Evolutionary conservation across 2,888 invertebrate species (phyloP).

Genomic region (Hetaerina titia): DNA sequence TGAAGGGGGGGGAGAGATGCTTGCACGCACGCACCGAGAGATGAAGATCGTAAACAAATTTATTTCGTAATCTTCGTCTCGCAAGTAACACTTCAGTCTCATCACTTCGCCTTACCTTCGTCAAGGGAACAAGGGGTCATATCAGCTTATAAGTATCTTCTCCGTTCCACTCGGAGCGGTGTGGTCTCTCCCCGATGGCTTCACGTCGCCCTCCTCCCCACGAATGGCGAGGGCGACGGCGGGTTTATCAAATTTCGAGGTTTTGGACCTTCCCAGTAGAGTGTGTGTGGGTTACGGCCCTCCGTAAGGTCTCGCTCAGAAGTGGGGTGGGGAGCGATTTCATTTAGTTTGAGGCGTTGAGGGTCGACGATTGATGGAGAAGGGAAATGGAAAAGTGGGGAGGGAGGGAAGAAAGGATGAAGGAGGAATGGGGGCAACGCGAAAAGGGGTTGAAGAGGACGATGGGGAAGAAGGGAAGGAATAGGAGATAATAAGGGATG

Average conservation of each 20-base stretch:
- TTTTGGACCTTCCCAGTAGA: constrained; percentile 41
- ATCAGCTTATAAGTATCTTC: constrained; percentile 18
- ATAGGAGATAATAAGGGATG: neutral
- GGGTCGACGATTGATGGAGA: neutral
- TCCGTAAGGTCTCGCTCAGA: neutral
- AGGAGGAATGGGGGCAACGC: neutral
- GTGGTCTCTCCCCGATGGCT: no score
- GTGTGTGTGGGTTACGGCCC: constrained; percentile 36
- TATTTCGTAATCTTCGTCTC: neutral
- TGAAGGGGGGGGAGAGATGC: neutral
- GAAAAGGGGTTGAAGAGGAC: neutral
- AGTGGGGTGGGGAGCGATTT: constrained; percentile 2
- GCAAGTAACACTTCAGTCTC: neutral
- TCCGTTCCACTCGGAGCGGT: no score
- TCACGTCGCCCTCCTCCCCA: no score
- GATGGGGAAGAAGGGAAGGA: neutral
- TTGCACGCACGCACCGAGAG: neutral
- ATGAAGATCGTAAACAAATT: constrained; percentile 15
- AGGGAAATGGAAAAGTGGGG: neutral
- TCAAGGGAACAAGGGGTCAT: neutral
- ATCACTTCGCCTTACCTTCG: neutral
- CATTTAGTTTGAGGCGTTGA: constrained; percentile 44
- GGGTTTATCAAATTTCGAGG: constrained; percentile 56
- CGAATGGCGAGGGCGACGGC: neutral
- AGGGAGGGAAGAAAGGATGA: neutral